Conservation (phyloP, 2,888 invertebrate species). For the Scelioninae gen. 1 region DNA sequence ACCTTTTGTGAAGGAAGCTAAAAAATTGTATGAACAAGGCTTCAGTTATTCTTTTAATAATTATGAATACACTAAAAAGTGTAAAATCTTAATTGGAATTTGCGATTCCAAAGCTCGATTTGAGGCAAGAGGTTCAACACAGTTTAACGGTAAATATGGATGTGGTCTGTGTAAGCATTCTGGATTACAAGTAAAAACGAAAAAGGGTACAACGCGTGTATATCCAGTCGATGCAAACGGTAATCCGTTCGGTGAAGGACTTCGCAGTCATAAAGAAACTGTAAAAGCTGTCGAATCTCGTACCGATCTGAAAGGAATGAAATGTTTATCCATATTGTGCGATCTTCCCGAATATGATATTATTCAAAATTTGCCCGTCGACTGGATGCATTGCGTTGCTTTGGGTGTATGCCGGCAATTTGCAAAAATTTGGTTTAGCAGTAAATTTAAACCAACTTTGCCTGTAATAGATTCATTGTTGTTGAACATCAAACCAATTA, state of each 20-base stretch:
- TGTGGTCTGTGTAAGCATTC: slow-evolving; percentile 54
- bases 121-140: slow-evolving; percentile 21
- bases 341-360: slow-evolving; percentile 39
- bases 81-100: slow-evolving; percentile 36
- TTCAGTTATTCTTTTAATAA: slow-evolving; percentile 43
- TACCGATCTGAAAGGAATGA: slow-evolving; percentile 28
- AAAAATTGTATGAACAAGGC: slow-evolving; percentile 35
- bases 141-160: slow-evolving; percentile 53
- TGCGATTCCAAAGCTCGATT: slow-evolving; percentile 61
- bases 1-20: slow-evolving; percentile 53
- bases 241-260: slow-evolving; percentile 26
- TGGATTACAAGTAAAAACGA: slow-evolving; percentile 54
- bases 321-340: slow-evolving; percentile 42
- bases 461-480: slow-evolving; percentile 32
- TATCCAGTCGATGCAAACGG: slow-evolving; percentile 10
- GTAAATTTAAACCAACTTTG: slow-evolving; percentile 19
- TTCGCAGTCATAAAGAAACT: background rate
- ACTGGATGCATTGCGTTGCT: slow-evolving; percentile 32
- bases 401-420: slow-evolving; percentile 53
- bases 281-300: background rate
- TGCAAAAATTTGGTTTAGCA: slow-evolving; percentile 56
- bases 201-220: slow-evolving; percentile 42
- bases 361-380: slow-evolving; percentile 32
- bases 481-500: slow-evolving; percentile 27
- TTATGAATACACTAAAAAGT: slow-evolving; percentile 39